These are phyloP conservation scores for Acinonyx jubatus DNA, from an alignment of 2,113 vertebrate species.

Conservation along the genomic window DNA sequence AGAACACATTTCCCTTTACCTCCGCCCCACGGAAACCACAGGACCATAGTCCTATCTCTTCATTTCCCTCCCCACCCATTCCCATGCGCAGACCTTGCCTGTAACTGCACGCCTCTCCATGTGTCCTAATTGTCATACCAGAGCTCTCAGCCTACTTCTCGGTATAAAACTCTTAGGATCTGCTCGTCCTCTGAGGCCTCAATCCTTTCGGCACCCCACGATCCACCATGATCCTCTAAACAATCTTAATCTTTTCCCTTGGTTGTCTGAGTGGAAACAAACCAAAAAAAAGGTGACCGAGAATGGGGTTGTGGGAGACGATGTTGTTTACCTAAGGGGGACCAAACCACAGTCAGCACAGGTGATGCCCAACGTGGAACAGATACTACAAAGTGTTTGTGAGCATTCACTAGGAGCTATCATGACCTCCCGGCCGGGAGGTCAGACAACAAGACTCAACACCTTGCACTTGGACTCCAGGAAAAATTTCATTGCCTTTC, in stretches of 20 bases:
- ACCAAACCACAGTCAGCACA: fast-evolving
- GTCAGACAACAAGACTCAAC: neutral
- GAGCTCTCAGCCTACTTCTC: neutral
- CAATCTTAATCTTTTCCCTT: neutral
- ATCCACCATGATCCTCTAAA: neutral
- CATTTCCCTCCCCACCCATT: neutral
- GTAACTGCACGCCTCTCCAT: neutral
- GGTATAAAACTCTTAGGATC: neutral
- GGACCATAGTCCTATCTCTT: neutral
- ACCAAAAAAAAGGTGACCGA: neutral
- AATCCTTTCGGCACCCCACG: neutral
- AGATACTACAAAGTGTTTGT: neutral
- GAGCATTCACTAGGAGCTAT: neutral
- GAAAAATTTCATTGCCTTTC: neutral
- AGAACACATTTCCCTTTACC: neutral
- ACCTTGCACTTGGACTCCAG: neutral
- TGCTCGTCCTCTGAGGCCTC: neutral
- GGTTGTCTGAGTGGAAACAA: neutral
- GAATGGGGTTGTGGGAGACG: neutral
- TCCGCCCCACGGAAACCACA: neutral
- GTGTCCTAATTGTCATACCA: neutral
- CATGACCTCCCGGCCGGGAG: neutral
- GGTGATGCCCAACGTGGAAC: neutral
- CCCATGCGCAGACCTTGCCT: neutral
- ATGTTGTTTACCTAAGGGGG: neutral